Evolutionary conservation across 2,888 invertebrate species (phyloP).

Genomic region (Drosophila nr. fundita): DNA sequence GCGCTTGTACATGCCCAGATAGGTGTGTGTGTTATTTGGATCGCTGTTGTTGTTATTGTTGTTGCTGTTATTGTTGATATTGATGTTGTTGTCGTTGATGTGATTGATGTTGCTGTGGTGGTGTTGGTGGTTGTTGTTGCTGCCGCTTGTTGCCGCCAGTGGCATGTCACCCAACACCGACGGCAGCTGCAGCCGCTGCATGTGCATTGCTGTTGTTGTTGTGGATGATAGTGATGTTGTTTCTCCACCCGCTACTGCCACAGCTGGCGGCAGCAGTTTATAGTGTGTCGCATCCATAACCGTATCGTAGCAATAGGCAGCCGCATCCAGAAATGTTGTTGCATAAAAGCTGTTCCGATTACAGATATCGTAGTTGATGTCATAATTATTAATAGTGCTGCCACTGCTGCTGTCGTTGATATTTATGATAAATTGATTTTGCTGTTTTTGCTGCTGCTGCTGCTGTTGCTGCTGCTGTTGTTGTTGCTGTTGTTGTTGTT

Average conservation of each 20-base stretch:
- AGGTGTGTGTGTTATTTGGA: conserved; percentile 49
- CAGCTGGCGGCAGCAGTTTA: conserved; percentile 38
- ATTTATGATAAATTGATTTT: conserved; percentile 30
- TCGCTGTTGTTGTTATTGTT: conserved; percentile 17
- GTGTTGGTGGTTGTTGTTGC: conserved; percentile 27
- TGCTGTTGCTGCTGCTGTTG: conserved; percentile 33
- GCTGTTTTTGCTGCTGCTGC: conserved; percentile 26
- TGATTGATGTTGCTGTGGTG: conserved; percentile 23
- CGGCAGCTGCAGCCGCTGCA: conserved; percentile 31
- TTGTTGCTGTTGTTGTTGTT: conserved; percentile 18
- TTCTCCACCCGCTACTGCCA: conserved; percentile 18
- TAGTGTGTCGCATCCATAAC: conserved; percentile 64
- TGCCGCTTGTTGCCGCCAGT: conserved; percentile 14
- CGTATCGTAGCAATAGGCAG: conserved; percentile 71
- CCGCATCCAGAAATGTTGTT: conserved; percentile 59
- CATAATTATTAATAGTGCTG: conserved; percentile 26
- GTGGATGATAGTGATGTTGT: conserved; percentile 20
- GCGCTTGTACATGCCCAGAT: conserved; percentile 72
- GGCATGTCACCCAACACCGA: conserved; percentile 15
- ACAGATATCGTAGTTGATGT: conserved; percentile 19
- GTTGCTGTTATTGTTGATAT: neutral
- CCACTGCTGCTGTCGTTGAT: conserved; percentile 13
- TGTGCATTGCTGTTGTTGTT: conserved; percentile 36
- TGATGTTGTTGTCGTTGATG: conserved; percentile 23
- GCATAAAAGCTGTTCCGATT: conserved; percentile 55